These are phyloP conservation scores for Caracal caracal DNA, from an alignment of 2,113 vertebrate genomes.

Conservation along the genomic window DNA sequence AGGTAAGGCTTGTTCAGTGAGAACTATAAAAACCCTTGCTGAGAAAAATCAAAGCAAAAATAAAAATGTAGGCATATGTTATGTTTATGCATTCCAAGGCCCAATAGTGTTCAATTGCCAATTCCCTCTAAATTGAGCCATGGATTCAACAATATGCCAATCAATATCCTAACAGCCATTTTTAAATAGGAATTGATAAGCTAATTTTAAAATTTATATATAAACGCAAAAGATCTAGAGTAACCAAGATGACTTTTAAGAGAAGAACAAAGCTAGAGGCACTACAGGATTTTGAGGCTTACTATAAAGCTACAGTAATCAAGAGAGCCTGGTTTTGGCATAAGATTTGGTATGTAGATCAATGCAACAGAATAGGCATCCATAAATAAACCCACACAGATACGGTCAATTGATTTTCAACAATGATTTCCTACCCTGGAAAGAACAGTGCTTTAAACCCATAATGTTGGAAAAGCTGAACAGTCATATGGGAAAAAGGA, in stretches of 20 bases:
- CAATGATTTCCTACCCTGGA: not conserved
- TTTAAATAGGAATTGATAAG: constrained; percentile 4
- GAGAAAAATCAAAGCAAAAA: not conserved
- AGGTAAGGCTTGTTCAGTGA: not conserved
- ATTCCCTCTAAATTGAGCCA: not conserved
- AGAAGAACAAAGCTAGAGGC: not conserved
- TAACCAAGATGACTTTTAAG: not conserved
- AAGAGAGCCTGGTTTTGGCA: not conserved
- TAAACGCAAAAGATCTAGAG: not conserved
- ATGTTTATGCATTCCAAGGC: not conserved
- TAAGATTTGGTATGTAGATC: not conserved
- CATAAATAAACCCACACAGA: not conserved
- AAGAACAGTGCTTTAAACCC: constrained; percentile 6
- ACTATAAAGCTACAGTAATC: not conserved
- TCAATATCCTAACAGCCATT: not conserved
- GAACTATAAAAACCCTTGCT: not conserved
- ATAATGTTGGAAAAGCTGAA: not conserved
- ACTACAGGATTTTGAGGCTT: constrained; percentile 27
- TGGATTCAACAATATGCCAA: not conserved
- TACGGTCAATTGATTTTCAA: not conserved
- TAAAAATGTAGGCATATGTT: not conserved
- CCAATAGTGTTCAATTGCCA: not conserved
- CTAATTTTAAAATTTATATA: not conserved
- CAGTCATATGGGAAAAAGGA: not conserved
- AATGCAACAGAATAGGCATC: not conserved